Evolutionary conservation across 2,113 vertebrate species (phyloP), one percentile per base, ranked within the genome.

Genomic region (Dipodomys ordii): DNA sequence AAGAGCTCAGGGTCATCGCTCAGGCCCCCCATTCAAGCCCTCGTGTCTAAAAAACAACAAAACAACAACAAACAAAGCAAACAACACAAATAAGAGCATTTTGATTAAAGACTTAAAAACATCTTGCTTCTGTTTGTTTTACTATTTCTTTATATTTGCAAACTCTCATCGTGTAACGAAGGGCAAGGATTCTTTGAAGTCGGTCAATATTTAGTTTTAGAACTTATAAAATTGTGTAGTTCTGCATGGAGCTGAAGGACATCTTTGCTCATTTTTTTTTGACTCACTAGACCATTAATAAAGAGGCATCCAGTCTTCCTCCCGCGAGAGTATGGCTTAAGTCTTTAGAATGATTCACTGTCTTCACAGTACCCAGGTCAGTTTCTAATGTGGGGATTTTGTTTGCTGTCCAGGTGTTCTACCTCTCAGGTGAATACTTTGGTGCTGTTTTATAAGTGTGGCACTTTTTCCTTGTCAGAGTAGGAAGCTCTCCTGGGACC

Each of bases 381-480:
- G 25, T 88, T 88, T 82, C 20, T 77, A 27, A n/a, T 10, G 53
- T 76, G 73, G 82, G 49, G 57, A 6, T 91, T 92, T 93, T 83
- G 28, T 92, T 69, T 87, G 27, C 35, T 60, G 8, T 67, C 82
- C 74, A 80, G 83, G 65, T 78, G 49, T 86, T 88, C 49, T 60
- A 39, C 74, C 44, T 87, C 11, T 7, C 79, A 92, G 76, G 44
- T 60, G 81, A 74, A 13, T 53, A 23, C 87, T 64, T 46, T 13
- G 46, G 9, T 73, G 15, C 90, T 7, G 83, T 79, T 95, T 57
- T 91, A 57, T 53, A 35, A 83, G 35, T 87, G 15, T 90, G 53
- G 68, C 18, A 28, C 23, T 87, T 87, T 92, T 46, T 97, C 81
- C 79, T 80, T 92, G 64, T 94, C 91, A 78, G 79, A 27, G 23